Base-by-base conservation (phyloP, 2,888 invertebrate genomes). In the Lasioglossum morio region DNA sequence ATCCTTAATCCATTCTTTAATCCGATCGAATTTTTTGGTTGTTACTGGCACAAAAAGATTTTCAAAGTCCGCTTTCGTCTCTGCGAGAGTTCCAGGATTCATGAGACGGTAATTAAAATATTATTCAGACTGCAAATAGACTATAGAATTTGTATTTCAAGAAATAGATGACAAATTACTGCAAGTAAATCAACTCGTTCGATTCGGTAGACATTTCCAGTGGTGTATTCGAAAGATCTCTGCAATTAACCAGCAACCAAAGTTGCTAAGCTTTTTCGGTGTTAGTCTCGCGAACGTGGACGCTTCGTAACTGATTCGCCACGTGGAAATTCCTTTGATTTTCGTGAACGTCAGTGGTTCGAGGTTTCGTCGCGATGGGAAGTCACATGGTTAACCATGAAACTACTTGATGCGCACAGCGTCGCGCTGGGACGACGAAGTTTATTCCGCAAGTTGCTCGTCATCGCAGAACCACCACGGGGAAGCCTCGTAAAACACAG, bases 401-500 rank as follows among this genome's bases (percentile, higher is more conserved):
- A 66, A 66, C 77, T 81, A 27, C 63, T 72, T 27, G 53, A 27
- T 23, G 53, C 37, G 27, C 40, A 60, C 10, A 12, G 46, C 72
- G 34, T 48, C 34, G 63, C 57, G 34, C 30, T 40, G 63, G 14
- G 2, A 74, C 79, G 79, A 34, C 83, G 10, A 37, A 23, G 37
- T 69, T 70, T 70, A 70, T 46, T 77, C 63, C 27, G 73, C 66
- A 82, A 72, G 81, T 76, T 77, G 74, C 48, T 70, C 81, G 66
- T 79, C 77, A 34, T 57, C 43, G 66, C 37, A 23, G 46, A 84
- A 87, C 78, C 72, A 79, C 63, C 82, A 8, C 63, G 19, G 37
- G 80, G 77, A 66, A 70, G 69, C 74, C 74, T 82, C 80, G 81
- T 87, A 85, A 87, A 87, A 80, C 63, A 80, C 76, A 70, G 78